Base-by-base conservation (phyloP, 2,888 invertebrate genomes). In the Cylloceria caligata region DNA sequence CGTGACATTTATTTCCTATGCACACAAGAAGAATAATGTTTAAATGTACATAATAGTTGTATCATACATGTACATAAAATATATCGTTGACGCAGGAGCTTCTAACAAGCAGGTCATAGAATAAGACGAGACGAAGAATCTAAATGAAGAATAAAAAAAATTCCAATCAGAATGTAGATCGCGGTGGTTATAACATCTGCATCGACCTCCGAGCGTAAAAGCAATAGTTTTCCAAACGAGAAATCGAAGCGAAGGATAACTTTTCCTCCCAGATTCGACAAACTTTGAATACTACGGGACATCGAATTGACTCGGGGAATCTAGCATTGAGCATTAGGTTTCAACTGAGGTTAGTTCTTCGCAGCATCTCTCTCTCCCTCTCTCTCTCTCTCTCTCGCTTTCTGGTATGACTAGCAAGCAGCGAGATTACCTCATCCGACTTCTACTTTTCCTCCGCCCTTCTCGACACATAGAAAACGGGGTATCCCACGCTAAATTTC, bases 401-500 rank as follows among this genome's bases (percentile, higher is more conserved):
- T 64, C 64, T 5, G 16, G 27, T 57, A 62, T 47, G 73, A 62
- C 52, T 64, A n/a, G 36, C 34, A 36, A 55, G 80, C 65, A 69
- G 45, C 79, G 69, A 82, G 81, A 82, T 82, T 82, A 83, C 79
- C 74, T 76, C 76, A 60, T 52, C 64, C 73, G 76, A 62, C 76
- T 64, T 80, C 65, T 45, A 64, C 72, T 4, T 6, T 24, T 13
- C 42, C 24, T 6, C 27, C 27, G 5, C 36, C 68, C 36, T n/a
- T 9, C 16, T 6, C 57, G 27, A 71, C 72, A 73, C 75, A 80
- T 78, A 71, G 42, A 77, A 42, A 75, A 62, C 47, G 45, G 45
- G 55, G 24, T 88, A 91, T 91, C 88, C 88, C 85, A 90, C 88
- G 89, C 88, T 91, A 91, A 91, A 91, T 91, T 91, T 91, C 91